These are phyloP conservation scores for Caenorhabditis plicata DNA, from an alignment of 2,888 invertebrate genomes.

Conservation along the genomic window DNA sequence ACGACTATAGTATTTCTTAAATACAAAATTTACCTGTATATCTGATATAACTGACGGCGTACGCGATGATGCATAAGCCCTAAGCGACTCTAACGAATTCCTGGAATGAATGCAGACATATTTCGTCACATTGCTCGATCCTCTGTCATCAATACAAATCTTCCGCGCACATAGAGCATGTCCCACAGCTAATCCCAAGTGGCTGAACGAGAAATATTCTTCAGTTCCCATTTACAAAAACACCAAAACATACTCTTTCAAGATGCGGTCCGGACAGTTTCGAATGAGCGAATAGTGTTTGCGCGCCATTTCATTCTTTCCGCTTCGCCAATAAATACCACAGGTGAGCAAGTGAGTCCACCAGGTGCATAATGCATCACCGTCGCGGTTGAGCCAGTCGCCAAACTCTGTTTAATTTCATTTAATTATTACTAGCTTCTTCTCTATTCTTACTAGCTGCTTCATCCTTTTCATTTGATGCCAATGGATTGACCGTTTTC, in stretches of 20 bases:
- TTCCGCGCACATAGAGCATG: slow-evolving; percentile 64
- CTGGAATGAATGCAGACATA: slow-evolving; percentile 53
- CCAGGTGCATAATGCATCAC: slow-evolving; percentile 62
- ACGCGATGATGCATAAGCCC: slow-evolving; percentile 19
- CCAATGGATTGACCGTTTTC: slow-evolving; percentile 11
- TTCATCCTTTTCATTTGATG: slow-evolving; percentile 28
- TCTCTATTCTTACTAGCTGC: slow-evolving; percentile 12
- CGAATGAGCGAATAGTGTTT: slow-evolving; percentile 60
- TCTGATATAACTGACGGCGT: slow-evolving; percentile 12
- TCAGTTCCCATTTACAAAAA: background rate
- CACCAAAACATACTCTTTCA: slow-evolving; percentile 46
- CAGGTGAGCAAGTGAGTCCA: slow-evolving; percentile 63
- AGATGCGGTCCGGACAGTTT: slow-evolving; percentile 49
- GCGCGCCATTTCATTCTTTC: slow-evolving; percentile 48
- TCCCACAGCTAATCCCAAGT: slow-evolving; percentile 61
- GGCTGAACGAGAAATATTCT: slow-evolving; percentile 38
- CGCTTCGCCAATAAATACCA: slow-evolving; percentile 51
- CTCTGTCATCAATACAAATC: slow-evolving; percentile 40
- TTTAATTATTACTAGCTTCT: background rate
- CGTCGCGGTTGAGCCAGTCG: slow-evolving; percentile 23
- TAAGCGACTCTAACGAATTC: slow-evolving; percentile 34
- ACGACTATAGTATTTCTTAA: too few relatives aligned
- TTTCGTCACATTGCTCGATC: slow-evolving; percentile 35
- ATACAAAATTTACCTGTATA: slow-evolving; percentile 11
- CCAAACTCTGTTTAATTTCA: slow-evolving; percentile 15